Base-by-base conservation (phyloP, 2,888 invertebrate genomes). In the Diloba caeruleocephala region DNA sequence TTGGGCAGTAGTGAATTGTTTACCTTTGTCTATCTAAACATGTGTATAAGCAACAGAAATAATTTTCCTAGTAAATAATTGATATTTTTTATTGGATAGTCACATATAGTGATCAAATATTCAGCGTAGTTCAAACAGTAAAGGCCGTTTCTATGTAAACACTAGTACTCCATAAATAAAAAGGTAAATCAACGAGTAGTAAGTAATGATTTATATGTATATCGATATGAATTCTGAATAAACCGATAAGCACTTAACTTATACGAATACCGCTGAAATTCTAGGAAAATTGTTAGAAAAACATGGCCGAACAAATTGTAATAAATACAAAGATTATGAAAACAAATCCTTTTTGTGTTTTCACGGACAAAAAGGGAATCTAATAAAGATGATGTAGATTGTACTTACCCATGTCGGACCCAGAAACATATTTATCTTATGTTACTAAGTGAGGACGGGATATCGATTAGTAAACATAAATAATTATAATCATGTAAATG, bases 341-440 rank as follows among this genome's bases (percentile, higher is more conserved):
- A 15, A 48, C 23, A 37, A 49, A 34, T 26, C n/a, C 5, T 9
- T 44, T 37, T 45, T 50, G 31, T 33, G 17, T 32, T 29, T 46
- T 49, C n/a, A 21, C 15, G 2, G 12, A 50, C 25, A 29, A 33
- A 52, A 50, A 5, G 26, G 10, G 34, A 32, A 66, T 60, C 31
- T 48, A 54, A 64, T 59, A 54, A 65, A 44, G 54, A 66, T 54
- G 29, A 60, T 51, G 50, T 41, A 54, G 26, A 41, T 44, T 48
- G 17, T 51, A 44, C 23, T 36, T 46, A 34, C 6, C 28, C 26
- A 21, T 36, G 42, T 31, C 8, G 33, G 31, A 44, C 28, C 10
- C 7, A 19, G 39, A 58, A 63, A 48, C 7, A 44, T 32, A 14
- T 45, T 39, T 45, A 10, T 7, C 19, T 26, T 42, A 31, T 44